phyloP scores from a whole-genome alignment of 2,797 vertebrate genomes.

The Synaphobranchus kaupii region DNA sequence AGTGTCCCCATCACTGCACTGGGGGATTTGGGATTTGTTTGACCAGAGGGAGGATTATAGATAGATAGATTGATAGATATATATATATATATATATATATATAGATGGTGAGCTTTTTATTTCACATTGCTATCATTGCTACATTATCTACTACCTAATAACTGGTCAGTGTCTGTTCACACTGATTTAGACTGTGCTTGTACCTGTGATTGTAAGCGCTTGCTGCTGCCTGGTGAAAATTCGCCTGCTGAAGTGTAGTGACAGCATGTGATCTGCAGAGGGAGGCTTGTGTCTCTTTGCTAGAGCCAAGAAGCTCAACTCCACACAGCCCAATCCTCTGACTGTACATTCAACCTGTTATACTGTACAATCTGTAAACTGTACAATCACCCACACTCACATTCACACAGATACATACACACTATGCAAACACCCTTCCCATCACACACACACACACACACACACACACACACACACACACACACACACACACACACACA shows the following conservation, averaged over 20 bases:
- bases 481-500: no score
- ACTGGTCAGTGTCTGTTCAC: not conserved
- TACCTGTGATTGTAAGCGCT: not conserved
- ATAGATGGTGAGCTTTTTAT: not conserved
- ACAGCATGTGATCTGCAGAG: not conserved
- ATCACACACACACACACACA: not conserved
- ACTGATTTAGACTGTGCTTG: not conserved
- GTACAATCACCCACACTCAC: not conserved
- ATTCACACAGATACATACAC: not conserved
- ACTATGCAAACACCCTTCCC: not conserved
- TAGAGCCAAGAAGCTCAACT: constrained; percentile 3
- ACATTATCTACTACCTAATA: no score
- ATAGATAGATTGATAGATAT: not conserved
- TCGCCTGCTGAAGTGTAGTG: not conserved
- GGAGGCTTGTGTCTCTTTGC: constrained; percentile 6
- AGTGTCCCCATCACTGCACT: no score
- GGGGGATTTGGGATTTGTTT: no score
- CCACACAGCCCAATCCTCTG: not conserved
- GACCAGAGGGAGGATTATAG: not conserved
- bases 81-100: not conserved
- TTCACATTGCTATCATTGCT: not conserved
- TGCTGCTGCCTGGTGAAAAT: constrained; percentile 17
- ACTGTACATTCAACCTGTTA: not conserved
- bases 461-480: not conserved
- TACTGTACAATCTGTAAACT: not conserved